phyloP scores from a whole-genome alignment of 37 sponge, comb jelly and placozoan genomes.

The Ianthella basta region DNA sequence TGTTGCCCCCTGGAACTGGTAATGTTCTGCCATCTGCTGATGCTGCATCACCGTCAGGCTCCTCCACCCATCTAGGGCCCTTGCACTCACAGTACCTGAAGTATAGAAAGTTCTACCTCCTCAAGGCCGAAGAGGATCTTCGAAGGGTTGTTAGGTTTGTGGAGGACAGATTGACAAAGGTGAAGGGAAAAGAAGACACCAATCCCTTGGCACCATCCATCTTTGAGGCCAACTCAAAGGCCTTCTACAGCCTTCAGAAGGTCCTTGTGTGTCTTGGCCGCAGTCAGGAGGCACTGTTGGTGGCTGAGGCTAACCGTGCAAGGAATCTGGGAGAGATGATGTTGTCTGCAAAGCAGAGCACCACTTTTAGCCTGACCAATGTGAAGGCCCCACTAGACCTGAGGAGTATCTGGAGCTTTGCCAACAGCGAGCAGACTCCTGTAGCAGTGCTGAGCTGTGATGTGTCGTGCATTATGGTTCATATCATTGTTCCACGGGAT shows the following conservation, averaged over 20 bases:
- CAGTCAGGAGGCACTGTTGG: constrained; percentile 36
- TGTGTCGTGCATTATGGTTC: constrained; percentile 42
- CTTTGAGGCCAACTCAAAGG: constrained; percentile 65
- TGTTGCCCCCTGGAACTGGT: no score
- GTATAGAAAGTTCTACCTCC: constrained; percentile 43
- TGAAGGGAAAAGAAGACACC: constrained; percentile 57
- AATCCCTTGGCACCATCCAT: constrained; percentile 58
- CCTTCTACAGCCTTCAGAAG: constrained; percentile 67
- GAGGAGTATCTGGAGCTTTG: constrained; percentile 27
- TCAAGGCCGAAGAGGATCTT: constrained; percentile 51
- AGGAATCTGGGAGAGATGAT: constrained; percentile 76
- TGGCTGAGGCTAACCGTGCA: constrained; percentile 67
- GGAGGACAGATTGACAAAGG: constrained; percentile 47
- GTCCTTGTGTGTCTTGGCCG: constrained; percentile 45
- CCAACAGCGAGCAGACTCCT: constrained; percentile 22
- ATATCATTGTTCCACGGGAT: neutral
- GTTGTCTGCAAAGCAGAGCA: constrained; percentile 37
- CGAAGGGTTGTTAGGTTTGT: constrained; percentile 32
- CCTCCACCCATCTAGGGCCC: neutral
- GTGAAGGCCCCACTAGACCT: constrained; percentile 44
- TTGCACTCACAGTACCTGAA: neutral
- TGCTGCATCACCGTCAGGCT: no score
- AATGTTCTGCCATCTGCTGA: no score
- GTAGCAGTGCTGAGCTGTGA: constrained; percentile 63
- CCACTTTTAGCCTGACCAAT: neutral